Evolutionary conservation across 2,797 vertebrate species (phyloP), one percentile per base, ranked within the genome.

Genomic region (Emys orbicularis): DNA sequence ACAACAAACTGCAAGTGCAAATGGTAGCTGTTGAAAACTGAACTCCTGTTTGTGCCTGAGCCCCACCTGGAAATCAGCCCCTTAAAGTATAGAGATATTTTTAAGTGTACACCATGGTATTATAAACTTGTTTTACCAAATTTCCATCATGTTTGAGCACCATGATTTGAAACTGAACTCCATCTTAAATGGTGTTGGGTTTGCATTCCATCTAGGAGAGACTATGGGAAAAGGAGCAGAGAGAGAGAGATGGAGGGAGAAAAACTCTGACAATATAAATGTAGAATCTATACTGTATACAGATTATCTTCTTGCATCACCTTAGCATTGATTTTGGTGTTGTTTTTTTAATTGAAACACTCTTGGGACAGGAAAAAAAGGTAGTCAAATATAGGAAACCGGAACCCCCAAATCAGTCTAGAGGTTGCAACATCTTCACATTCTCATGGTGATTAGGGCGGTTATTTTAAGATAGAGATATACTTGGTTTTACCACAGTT

Each of bases 381-480:
- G 27, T 8, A 79, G 84, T 54, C 59, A 54, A 57, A 59, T 86
- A 27, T 10, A 57, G 77, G 72, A 82, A 77, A 4, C 7, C 25
- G 12, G 29, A 79, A 79, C 44, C 57, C 27, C 52, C 52, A 68
- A 8, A 61, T 37, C 47, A 80, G 57, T 37, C 1, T 0, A 76
- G 65, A 52, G 8, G 50, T 41, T 50, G 84, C 57, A 49, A 61
- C 15, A 79, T 68, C 79, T n/a, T 68, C 41, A 31, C 53, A 15
- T 85, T 79, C 68, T 87, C 12, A 52, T 47, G 79, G 54, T 68
- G 61, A 79, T 47, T 90, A 54, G 50, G 61, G 41, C 50, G 5
- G 21, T 52, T 90, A 19, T 86, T 86, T 91, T 81, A 59, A 92
- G 76, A 27, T 47, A 29, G 41, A 44, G 27, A 77, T n/a, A 27